Base-by-base conservation (phyloP, 2,797 vertebrate species). In the Rhyacichthys aspro region DNA sequence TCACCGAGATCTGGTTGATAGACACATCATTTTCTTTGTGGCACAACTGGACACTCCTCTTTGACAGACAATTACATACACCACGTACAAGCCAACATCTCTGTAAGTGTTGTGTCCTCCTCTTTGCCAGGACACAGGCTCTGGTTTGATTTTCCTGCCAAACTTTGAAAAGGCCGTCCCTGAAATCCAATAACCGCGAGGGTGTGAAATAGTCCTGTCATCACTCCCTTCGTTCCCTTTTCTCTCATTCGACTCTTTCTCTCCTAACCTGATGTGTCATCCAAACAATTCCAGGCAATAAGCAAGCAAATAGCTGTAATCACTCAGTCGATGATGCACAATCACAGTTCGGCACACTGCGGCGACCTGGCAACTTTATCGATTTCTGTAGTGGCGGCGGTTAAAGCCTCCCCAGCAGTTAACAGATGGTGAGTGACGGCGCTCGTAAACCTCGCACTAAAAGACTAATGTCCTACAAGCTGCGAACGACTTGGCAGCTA, bases 151-250 rank as follows among this genome's bases (percentile, higher is more conserved):
- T 56, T 62, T 73, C 43, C 55, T 77, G 68, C 66, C 61, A 79
- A 75, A 71, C 61, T 68, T 54, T 52, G 53, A 69, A 70, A 41
- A 43, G 47, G 46, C 53, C 14, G 70, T 78, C 77, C 70, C 77
- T 39, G 45, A 77, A 77, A 81, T 66, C 71, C 73, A 77, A 81
- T 81, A 81, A 83, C 71, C 71, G 70, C 0, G 44, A 63, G 67
- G 55, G 70, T 67, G 76, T 81, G 83, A 85, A 85, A 85, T 81
- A 60, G 76, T 83, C 59, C 71, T 76, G 78, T 81, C 78, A 79
- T 76, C 61, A 45, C 37, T 70, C 65, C 66, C 38, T 57, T 57
- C 28, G 23, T 42, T 46, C 60, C 46, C 63, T 61, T 32, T 67
- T 61, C 64, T 59, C 59, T 67, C 61, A 58, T 55, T 66, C 38